phyloP scores from a whole-genome alignment of 2,113 vertebrate species.

The Scomber japonicus region DNA sequence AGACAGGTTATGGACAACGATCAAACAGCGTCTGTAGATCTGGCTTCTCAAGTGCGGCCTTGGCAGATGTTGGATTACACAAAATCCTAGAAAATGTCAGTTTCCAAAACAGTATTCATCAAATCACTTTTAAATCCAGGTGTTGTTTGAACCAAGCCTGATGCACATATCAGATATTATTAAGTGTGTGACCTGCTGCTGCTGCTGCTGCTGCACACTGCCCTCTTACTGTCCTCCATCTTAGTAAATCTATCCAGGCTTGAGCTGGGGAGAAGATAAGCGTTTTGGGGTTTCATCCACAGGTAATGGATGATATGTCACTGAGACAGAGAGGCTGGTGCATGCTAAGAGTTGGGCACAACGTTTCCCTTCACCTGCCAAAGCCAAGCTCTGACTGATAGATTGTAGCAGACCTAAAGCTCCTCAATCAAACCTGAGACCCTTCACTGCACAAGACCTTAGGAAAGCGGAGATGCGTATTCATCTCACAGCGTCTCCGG shows the following conservation, averaged over 20 bases:
- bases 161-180: background rate
- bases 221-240: conserved; percentile 30
- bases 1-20: background rate
- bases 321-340: conserved; percentile 28
- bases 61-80: conserved; percentile 1
- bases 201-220: background rate
- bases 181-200: background rate
- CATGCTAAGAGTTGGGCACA: conserved; percentile 27
- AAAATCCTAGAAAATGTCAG: conserved; percentile 22
- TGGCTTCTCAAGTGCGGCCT: background rate
- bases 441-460: conserved; percentile 57
- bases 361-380: background rate
- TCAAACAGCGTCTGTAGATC: background rate
- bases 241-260: conserved; percentile 30
- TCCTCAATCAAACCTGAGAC: conserved; percentile 60
- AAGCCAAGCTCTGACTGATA: conserved; percentile 50
- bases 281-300: conserved; percentile 37
- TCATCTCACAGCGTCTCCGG: conserved; percentile 40
- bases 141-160: background rate
- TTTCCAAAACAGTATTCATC: conserved; percentile 16
- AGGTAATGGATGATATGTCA: conserved; percentile 54
- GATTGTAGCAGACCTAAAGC: conserved; percentile 24
- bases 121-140: conserved; percentile 23
- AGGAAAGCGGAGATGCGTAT: conserved; percentile 51
- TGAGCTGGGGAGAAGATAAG: conserved; percentile 35